phyloP scores from a whole-genome alignment of 2,888 invertebrate genomes.

The Polyommatus iphigenia region DNA sequence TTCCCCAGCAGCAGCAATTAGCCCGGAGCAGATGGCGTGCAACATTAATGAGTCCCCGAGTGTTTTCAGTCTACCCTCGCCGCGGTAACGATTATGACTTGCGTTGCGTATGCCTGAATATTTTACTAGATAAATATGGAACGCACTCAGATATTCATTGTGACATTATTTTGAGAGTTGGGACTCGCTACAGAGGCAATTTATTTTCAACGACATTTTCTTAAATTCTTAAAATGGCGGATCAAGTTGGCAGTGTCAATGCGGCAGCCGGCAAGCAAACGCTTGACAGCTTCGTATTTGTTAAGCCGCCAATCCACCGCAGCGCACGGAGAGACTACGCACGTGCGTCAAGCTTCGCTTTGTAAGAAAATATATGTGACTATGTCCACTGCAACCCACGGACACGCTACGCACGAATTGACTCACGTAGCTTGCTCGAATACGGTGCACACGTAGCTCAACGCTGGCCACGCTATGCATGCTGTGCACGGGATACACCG shows the following conservation, averaged over 20 bases:
- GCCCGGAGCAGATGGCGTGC: background rate
- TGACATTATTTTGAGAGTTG: background rate
- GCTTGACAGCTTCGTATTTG: too few species aligned
- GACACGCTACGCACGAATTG: too few species aligned
- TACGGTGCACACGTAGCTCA: too few species aligned
- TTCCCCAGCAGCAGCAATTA: conserved; percentile 9
- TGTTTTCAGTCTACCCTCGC: conserved; percentile 20
- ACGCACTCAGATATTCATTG: background rate
- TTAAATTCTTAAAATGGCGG: background rate
- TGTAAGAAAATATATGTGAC: too few species aligned
- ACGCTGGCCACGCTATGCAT: too few species aligned
- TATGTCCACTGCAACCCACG: too few species aligned
- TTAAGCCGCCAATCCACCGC: too few species aligned
- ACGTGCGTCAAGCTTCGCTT: too few species aligned
- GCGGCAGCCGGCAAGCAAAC: too few species aligned
- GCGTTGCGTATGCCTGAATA: conserved; percentile 7
- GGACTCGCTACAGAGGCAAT: background rate
- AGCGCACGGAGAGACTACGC: too few species aligned
- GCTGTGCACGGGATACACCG: too few species aligned
- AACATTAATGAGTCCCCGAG: conserved; percentile 4
- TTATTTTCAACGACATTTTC: background rate
- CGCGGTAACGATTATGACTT: conserved; percentile 15
- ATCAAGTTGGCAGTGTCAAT: background rate
- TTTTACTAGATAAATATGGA: background rate
- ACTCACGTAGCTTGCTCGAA: too few species aligned